Evolutionary conservation across 2,888 invertebrate genomes (phyloP), one percentile per base, ranked within the genome.

Genomic region (Acheta domesticus): DNA sequence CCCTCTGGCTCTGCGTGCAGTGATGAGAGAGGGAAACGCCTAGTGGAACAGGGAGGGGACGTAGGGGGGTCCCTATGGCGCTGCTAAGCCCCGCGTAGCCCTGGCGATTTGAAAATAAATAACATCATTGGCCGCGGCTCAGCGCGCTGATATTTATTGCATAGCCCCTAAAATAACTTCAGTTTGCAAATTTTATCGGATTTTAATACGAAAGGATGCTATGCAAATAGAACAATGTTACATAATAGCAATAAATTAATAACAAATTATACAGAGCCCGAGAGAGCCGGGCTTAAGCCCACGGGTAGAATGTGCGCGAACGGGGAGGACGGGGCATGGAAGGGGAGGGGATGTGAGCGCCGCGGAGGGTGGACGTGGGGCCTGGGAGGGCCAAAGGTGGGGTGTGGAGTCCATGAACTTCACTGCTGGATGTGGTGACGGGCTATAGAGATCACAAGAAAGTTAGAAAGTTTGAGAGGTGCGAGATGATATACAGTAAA

Each of bases 221-320:
- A 62, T n/a, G 62, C 62, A 62, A 62, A 62, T n/a, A 62, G 62
- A 62, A 62, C 62, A 62, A 62, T 62, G 62, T 19, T 62, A 8
- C 62, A 62, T 62, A 62, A 62, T 62, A n/a, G 62, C 62, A 62
- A 62, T 62, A 62, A 62, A 62, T 62, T 62, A 62, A 62, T 62
- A 62, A 62, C 62, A 62, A 62, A 62, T 62, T 62, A 62, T 62
- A 62, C 62, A n/a, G 62, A 14, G 62, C 62, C 62, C 36, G 36
- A 36, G 36, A 36, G 36, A 36, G 36, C 36, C 8, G 36, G 36
- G 36, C 36, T 36, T 36, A 36, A 36, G 36, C 36, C 36, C 5
- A 8, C 36, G 36, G 36, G 8, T 36, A 36, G 36, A 36, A 36
- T 36, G 36, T 36, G 36, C 5, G 36, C 36, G 5, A 8, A 36